Evolutionary conservation across 2,113 vertebrate species (phyloP), one percentile per base, ranked within the genome.

Genomic region (Cynopterus brachyotis): DNA sequence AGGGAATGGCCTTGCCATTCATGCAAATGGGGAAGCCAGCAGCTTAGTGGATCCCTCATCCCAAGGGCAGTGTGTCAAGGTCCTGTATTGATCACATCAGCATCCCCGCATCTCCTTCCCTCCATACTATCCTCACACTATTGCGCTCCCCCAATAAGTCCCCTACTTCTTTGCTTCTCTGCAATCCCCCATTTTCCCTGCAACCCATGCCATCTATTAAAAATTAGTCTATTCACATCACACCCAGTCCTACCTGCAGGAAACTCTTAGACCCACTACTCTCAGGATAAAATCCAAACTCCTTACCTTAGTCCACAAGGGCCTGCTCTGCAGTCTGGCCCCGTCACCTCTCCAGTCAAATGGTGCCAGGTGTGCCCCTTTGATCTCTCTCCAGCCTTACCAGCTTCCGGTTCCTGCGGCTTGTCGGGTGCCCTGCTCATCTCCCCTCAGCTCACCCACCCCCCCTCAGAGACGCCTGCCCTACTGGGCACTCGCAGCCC

Each of bases 401-500:
- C 0, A 9, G 75, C 22, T 24, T 42, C 42, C 64, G 59, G 47
- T 7, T 24, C 40, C 57, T 12, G 62, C 66, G 66, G 83, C 76
- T 70, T 35, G 7, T 11, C 0, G 8, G 32, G 8, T 0, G 11
- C 53, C 28, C 70, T 28, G 20, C 45, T 24, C 6, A 0, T 6
- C 73, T 55, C 11, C 9, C 28, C 19, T 30, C 4, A 24, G 64
- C 22, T 50, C n/a, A 2, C 57, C 17, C 19, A 28, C 30, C 7
- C 0, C 30, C 55, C 3, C 1, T 0, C 72, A 17, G 19, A 30
- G 30, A 57, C 13, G 2, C 40, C 60, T 55, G 45, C 72, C 50
- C 15, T 0, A 4, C 28, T 3, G 5, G 0, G 8, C 2, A 6
- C 70, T 16, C 35, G 0, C 0, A 2, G 40, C 67, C 35, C 10